Evolutionary conservation across 2,888 invertebrate genomes (phyloP).

Genomic region (Leptogaster cylindrica): DNA sequence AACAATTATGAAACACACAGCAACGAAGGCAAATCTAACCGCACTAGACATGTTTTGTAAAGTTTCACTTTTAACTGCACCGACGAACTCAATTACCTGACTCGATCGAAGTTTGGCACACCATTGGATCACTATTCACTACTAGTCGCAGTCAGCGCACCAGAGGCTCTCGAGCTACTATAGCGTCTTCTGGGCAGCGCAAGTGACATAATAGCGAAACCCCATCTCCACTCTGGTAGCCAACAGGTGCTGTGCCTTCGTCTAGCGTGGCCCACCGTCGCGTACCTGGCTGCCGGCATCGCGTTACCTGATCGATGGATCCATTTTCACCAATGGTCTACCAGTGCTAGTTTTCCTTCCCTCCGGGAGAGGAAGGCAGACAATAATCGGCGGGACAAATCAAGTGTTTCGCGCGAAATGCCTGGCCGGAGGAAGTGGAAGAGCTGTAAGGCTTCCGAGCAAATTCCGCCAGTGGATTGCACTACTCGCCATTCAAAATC

Average conservation of each 20-base stretch:
- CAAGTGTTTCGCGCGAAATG: constrained; percentile 14
- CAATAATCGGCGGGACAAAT: no score
- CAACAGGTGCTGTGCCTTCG: constrained; percentile 19
- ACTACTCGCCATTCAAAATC: no score
- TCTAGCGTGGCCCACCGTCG: background rate
- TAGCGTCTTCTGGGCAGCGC: constrained; percentile 22
- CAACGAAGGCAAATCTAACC: constrained; percentile 14
- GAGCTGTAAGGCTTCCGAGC: no score
- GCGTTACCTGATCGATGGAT: background rate
- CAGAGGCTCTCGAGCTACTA: constrained; percentile 10
- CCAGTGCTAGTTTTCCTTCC: no score
- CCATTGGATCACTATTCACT: constrained; percentile 27
- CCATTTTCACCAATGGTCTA: constrained; percentile 6
- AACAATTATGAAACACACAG: constrained; percentile 25
- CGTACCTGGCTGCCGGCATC: constrained; percentile 8
- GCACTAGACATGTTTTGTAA: constrained; percentile 15
- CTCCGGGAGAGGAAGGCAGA: no score
- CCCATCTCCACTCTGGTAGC: constrained; percentile 28
- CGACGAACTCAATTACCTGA: constrained; percentile 8
- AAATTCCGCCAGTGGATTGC: no score
- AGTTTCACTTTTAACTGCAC: constrained; percentile 34
- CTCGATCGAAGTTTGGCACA: constrained; percentile 16
- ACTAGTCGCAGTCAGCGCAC: constrained; percentile 18
- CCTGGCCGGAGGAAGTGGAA: constrained; percentile 3
- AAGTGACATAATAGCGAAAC: constrained; percentile 36